Percentiles rank a stretch among this genome's conserved stretches.
These are phyloP conservation scores for Podotricha telesiphe DNA, from an alignment of 2,888 invertebrate species.

Conservation along the genomic window DNA sequence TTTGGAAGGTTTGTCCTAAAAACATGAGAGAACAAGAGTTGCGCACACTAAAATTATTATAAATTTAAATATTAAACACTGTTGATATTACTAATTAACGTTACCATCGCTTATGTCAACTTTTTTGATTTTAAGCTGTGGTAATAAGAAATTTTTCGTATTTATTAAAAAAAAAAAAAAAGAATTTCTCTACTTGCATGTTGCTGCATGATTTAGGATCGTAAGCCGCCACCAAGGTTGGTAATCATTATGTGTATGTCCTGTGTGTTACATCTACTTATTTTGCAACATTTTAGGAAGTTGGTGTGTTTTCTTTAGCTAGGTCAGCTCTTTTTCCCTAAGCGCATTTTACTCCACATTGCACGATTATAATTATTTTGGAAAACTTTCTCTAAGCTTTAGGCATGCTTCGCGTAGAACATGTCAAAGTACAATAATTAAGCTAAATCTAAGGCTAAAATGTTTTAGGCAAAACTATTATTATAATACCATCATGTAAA, in stretches of 20 bases:
- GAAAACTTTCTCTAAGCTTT: slow-evolving; percentile 79
- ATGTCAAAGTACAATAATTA: slow-evolving; percentile 57
- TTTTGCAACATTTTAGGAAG: slow-evolving; percentile 82
- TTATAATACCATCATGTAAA: slow-evolving; percentile 31
- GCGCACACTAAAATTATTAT: slow-evolving; percentile 65
- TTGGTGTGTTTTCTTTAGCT: slow-evolving; percentile 81
- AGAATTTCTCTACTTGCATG: slow-evolving; percentile 81
- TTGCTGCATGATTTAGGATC: slow-evolving; percentile 82
- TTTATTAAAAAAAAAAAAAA: slow-evolving; percentile 58
- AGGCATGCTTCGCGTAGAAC: slow-evolving; percentile 81
- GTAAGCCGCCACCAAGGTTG: slow-evolving; percentile 79
- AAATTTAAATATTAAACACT: slow-evolving; percentile 62
- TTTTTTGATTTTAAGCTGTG: slow-evolving; percentile 53
- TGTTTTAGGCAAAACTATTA: slow-evolving; percentile 46
- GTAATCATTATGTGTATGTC: slow-evolving; percentile 75
- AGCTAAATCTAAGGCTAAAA: slow-evolving; percentile 48
- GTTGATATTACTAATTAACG: slow-evolving; percentile 59
- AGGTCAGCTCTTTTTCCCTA: slow-evolving; percentile 81
- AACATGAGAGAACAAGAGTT: slow-evolving; percentile 71
- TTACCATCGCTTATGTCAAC: slow-evolving; percentile 60
- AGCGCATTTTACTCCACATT: slow-evolving; percentile 81
- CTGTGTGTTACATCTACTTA: slow-evolving; percentile 76
- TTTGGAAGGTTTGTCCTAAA: slow-evolving; percentile 86
- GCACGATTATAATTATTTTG: slow-evolving; percentile 82
- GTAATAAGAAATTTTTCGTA: slow-evolving; percentile 63